These are phyloP conservation scores for Drosophila anomalipes DNA, from an alignment of 2,888 invertebrate species.

Conservation along the genomic window DNA sequence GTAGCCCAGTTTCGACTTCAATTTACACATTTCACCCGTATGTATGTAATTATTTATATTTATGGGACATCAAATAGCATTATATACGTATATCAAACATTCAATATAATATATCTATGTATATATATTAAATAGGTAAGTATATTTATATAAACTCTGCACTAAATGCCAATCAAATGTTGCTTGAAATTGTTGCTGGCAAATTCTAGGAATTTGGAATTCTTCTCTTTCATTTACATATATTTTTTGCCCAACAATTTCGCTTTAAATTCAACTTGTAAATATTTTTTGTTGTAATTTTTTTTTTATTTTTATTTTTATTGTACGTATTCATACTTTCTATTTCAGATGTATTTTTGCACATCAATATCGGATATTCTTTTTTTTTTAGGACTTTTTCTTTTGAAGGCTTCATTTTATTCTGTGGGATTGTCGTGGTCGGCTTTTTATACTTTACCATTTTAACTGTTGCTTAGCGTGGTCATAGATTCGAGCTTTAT, in stretches of 20 bases:
- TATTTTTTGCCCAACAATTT: conserved; percentile 46
- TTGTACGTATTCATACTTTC: conserved; percentile 52
- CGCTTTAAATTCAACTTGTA: conserved; percentile 53
- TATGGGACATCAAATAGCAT: conserved; percentile 55
- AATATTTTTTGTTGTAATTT: conserved; percentile 46
- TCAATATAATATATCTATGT: conserved; percentile 55
- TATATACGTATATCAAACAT: conserved; percentile 78
- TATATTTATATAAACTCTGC: conserved; percentile 57
- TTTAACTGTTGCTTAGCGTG: conserved; percentile 52
- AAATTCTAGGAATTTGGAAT: conserved; percentile 50
- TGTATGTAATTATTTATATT: conserved; percentile 28
- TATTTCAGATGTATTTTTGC: conserved; percentile 32
- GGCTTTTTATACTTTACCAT: conserved; percentile 23
- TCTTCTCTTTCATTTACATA: conserved; percentile 10
- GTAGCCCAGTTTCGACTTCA: not conserved
- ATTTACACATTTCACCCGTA: not conserved
- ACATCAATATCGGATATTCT: conserved; percentile 39
- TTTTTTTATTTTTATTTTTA: conserved; percentile 24
- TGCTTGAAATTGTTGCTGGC: conserved; percentile 51
- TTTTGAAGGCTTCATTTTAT: conserved; percentile 79
- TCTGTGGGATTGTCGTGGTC: conserved; percentile 84
- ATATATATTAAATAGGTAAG: conserved; percentile 40
- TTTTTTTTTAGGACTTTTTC: conserved; percentile 9
- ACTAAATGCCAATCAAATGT: conserved; percentile 64
- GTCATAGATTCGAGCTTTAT: conserved; percentile 35